Evolutionary conservation across 2,888 invertebrate genomes (phyloP), one percentile per base, ranked within the genome.

Genomic region (Nomada hirtipes): DNA sequence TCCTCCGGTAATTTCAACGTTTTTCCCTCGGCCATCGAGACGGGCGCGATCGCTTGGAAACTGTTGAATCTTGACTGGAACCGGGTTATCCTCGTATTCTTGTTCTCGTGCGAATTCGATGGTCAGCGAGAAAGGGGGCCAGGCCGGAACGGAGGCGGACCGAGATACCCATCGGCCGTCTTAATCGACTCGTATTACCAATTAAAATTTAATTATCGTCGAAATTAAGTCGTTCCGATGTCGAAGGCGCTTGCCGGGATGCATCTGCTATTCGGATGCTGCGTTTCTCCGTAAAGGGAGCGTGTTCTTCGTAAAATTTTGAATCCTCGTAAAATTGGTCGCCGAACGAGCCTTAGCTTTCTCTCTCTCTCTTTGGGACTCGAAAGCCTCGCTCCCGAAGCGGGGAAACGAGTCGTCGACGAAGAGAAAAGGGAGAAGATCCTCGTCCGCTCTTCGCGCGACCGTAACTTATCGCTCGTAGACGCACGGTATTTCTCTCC

Each of bases 391-490:
- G 47, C 13, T 11, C 47, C 15, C 13, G 47, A 47, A 15, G 47
- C 13, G 47, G 65, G 68, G 42, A 55, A 44, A 68, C 68, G 53
- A 42, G 26, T 44, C 44, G 69, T 55, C 44, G 42, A 23, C 55
- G 1, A 9, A 52, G 26, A 10, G n/a, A n/a, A 57, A 36, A 53
- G 55, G 36, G 29, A 23, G n/a, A 20, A 13, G 13, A 18, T 55
- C 4, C 9, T 47, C 47, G 20, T 15, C n/a, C 36, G 20, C 36
- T 70, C 79, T 91, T 89, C 89, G 88, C 89, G 89, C 89, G 84
- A 82, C 87, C 89, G 91, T 93, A 93, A 93, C 92, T 93, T 93
- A 93, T 93, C 91, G 92, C 91, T 91, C 92, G 90, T 91, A 92
- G 93, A 92, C 91, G 90, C 67, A 89, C 91, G 72, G 82, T 93